Evolutionary conservation across 2,888 invertebrate genomes (phyloP).

Genomic region (Dasysyrphus tricinctus): DNA sequence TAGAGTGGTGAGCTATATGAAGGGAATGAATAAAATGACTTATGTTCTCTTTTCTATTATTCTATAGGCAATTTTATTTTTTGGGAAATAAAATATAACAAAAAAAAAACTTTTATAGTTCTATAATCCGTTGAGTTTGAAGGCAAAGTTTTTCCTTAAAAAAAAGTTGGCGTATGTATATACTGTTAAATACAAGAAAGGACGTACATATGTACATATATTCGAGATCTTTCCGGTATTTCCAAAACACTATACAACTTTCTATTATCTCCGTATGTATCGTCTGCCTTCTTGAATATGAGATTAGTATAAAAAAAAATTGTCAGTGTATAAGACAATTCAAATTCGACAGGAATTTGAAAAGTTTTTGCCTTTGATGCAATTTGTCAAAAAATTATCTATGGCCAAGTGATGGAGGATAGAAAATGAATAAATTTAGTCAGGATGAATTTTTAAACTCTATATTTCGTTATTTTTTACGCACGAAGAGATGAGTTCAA

Average conservation of each 20-base stretch:
- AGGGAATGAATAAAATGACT: constrained; percentile 68
- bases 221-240: too few species aligned
- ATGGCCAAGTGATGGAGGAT: neutral
- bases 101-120: constrained; percentile 58
- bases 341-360: constrained; percentile 39
- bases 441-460: neutral
- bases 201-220: neutral
- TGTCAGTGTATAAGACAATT: constrained; percentile 23
- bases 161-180: constrained; percentile 40
- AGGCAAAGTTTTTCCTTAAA: constrained; percentile 42
- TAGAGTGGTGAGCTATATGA: constrained; percentile 63
- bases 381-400: constrained; percentile 14
- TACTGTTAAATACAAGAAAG: constrained; percentile 11
- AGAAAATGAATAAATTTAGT: neutral
- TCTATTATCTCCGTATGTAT: neutral
- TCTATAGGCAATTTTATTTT: constrained; percentile 56
- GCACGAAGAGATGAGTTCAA: constrained; percentile 3
- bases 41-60: constrained; percentile 59
- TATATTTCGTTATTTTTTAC: constrained; percentile 2
- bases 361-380: constrained; percentile 26
- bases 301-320: constrained; percentile 25
- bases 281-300: constrained; percentile 23
- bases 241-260: neutral
- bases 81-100: constrained; percentile 25
- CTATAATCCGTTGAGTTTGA: constrained; percentile 7